These are phyloP conservation scores for Laodelphax striatellus DNA, from an alignment of 1,140 invertebrate species.

Conservation along the genomic window DNA sequence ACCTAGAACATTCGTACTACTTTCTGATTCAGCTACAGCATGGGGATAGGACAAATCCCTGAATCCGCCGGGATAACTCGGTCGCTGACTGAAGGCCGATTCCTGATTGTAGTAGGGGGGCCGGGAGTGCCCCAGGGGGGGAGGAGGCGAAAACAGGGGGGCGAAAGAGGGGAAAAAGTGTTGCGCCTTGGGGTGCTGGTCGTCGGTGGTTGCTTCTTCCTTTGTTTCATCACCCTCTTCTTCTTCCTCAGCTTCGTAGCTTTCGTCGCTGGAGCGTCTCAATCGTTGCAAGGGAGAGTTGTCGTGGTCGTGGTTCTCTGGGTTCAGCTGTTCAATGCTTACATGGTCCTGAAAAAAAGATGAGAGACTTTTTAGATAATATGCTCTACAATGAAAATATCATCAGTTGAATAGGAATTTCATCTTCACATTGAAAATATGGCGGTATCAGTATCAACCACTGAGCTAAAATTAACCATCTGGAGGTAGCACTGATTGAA, in stretches of 20 bases:
- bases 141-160: constrained; percentile 29
- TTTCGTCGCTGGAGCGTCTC: no score
- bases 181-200: constrained; percentile 24
- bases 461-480: no score
- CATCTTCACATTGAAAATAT: no score
- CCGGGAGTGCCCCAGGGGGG: constrained; percentile 14
- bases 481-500: no score
- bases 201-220: constrained; percentile 14
- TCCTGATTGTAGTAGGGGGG: constrained; percentile 17
- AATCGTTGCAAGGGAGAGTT: no score
- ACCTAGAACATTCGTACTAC: constrained; percentile 43
- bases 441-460: no score
- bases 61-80: constrained; percentile 28
- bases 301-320: no score
- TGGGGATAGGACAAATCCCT: constrained; percentile 25
- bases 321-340: no score
- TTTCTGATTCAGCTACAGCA: constrained; percentile 9
- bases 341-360: no score
- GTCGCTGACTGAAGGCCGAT: constrained; percentile 5
- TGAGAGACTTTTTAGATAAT: no score
- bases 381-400: no score
- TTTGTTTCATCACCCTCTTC: not conserved
- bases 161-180: constrained; percentile 40
- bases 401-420: no score
- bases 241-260: not conserved